Evolutionary conservation across 1,140 invertebrate species (phyloP).

Genomic region (Drosophila kepulauana): DNA sequence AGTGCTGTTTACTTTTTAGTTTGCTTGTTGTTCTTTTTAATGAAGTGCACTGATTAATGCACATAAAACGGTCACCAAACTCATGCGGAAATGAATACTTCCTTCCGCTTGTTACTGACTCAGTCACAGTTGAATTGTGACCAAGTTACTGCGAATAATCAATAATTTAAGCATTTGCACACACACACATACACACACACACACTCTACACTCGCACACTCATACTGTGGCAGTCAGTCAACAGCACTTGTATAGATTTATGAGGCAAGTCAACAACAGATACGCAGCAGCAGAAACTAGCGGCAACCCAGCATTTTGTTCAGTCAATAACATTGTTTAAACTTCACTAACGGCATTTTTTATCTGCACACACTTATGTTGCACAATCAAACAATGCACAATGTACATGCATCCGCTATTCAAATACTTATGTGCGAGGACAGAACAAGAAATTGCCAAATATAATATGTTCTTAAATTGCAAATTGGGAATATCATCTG

Average conservation of each 20-base stretch:
- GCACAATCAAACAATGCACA: constrained; percentile 39
- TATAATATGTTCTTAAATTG: background rate
- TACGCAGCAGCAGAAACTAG: constrained; percentile 7
- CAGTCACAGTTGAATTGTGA: constrained; percentile 30
- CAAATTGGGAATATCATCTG: background rate
- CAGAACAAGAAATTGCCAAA: background rate
- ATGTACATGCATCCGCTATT: constrained; percentile 6
- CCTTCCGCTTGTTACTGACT: background rate
- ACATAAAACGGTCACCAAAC: constrained; percentile 22
- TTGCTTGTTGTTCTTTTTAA: constrained; percentile 36
- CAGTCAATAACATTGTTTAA: constrained; percentile 61
- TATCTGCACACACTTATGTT: constrained; percentile 46
- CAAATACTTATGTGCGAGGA: constrained; percentile 13
- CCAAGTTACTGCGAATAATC: constrained; percentile 47
- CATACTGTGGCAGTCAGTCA: constrained; percentile 34
- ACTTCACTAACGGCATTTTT: constrained; percentile 51
- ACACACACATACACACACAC: constrained; percentile 5
- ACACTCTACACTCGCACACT: background rate
- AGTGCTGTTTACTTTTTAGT: constrained; percentile 15
- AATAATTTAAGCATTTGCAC: constrained; percentile 46
- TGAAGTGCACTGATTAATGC: constrained; percentile 56
- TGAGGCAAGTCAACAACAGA: constrained; percentile 58
- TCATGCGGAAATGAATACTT: constrained; percentile 8
- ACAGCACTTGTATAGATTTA: constrained; percentile 59
- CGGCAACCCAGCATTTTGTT: constrained; percentile 37